phyloP scores from a whole-genome alignment of 2,113 vertebrate genomes.

The Chunga burmeisteri region DNA sequence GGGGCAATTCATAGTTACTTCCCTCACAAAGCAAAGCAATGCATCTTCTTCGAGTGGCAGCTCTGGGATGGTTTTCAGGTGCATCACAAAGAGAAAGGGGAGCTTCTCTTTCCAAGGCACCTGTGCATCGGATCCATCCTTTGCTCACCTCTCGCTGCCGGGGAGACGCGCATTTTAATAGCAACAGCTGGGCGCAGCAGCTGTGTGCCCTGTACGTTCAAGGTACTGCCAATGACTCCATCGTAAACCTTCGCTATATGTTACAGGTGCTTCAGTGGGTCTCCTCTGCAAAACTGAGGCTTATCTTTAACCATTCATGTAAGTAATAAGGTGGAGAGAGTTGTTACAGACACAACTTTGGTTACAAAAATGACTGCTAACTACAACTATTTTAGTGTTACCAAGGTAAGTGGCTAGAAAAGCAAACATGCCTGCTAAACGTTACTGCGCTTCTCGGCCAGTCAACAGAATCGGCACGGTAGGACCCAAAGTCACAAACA shows the following conservation, averaged over 20 bases:
- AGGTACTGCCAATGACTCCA: neutral
- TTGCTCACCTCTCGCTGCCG: neutral
- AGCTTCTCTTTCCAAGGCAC: neutral
- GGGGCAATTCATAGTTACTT: neutral
- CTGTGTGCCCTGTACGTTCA: fast-evolving
- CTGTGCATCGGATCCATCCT: fast-evolving
- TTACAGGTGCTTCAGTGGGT: neutral
- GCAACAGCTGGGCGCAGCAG: neutral
- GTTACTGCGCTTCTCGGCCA: neutral
- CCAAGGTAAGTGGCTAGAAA: neutral
- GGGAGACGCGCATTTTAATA: neutral
- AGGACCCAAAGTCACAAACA: neutral
- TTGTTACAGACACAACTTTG: fast-evolving
- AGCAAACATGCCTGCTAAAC: neutral
- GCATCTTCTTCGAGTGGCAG: neutral
- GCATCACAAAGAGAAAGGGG: neutral
- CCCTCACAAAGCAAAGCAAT: fast-evolving
- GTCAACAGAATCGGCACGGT: neutral
- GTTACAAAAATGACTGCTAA: neutral
- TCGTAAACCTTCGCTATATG: neutral
- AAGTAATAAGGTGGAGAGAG: neutral
- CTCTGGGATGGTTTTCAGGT: neutral
- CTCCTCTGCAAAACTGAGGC: neutral
- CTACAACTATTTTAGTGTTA: neutral
- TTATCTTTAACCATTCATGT: neutral